Evolutionary conservation across 2,888 invertebrate genomes (phyloP).

Genomic region (Argyresthia goedartella): DNA sequence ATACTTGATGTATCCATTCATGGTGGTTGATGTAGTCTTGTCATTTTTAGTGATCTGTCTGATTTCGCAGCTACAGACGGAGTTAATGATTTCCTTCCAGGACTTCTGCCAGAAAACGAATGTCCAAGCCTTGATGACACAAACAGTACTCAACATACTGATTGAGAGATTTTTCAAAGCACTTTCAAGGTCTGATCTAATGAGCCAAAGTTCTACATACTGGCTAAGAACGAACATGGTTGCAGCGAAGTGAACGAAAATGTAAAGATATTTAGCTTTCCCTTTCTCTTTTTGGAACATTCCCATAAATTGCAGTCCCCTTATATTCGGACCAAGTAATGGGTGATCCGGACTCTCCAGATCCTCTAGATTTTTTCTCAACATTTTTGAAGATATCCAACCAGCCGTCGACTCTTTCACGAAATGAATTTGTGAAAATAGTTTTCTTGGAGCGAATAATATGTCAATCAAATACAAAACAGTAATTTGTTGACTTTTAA

Average conservation of each 20-base stretch:
- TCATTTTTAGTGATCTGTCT: conserved; percentile 27
- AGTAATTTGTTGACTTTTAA: too few species aligned
- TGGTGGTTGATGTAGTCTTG: conserved; percentile 18
- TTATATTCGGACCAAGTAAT: conserved; percentile 34
- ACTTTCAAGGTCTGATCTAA: conserved; percentile 30
- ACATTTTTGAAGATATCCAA: too few species aligned
- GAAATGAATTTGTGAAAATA: too few species aligned
- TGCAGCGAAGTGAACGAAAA: conserved; percentile 28
- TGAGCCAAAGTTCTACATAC: conserved; percentile 43
- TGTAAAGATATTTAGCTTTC: conserved; percentile 20
- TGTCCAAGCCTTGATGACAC: conserved; percentile 39
- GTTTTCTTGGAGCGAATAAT: too few species aligned
- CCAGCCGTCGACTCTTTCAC: too few species aligned
- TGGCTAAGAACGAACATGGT: conserved; percentile 40
- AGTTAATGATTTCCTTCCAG: conserved; percentile 36
- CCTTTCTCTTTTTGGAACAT: conserved; percentile 31
- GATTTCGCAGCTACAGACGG: conserved; percentile 33
- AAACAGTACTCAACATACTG: conserved; percentile 44
- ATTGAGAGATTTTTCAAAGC: conserved; percentile 45
- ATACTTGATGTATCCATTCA: conserved; percentile 38
- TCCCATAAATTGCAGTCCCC: conserved; percentile 33
- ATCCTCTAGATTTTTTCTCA: neutral
- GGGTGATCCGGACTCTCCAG: conserved; percentile 16
- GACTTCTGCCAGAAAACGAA: conserved; percentile 38
- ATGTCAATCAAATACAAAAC: too few species aligned